phyloP scores from a whole-genome alignment of 2,888 invertebrate genomes.

The Acanthoscelides obtectus region DNA sequence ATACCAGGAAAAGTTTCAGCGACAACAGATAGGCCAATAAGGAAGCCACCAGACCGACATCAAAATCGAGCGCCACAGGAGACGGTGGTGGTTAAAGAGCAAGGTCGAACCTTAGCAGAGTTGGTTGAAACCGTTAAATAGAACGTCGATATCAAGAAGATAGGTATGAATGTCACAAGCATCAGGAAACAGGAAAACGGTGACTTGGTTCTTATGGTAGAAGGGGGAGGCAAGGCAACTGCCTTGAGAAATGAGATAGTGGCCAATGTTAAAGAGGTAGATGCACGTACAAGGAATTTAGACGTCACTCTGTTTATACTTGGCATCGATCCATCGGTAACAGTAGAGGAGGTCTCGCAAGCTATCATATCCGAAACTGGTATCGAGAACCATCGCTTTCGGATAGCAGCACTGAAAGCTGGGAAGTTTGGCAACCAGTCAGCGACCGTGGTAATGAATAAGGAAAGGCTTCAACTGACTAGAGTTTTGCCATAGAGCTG shows the following conservation, averaged over 20 bases:
- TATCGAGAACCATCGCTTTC: not conserved
- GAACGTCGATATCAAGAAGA: not conserved
- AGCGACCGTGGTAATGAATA: conserved; percentile 5
- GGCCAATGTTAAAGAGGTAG: not conserved
- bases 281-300: not conserved
- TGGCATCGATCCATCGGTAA: not conserved
- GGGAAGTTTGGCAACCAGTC: not conserved
- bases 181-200: too few species aligned
- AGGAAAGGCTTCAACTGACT: conserved; percentile 10
- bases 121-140: not conserved
- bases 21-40: not conserved
- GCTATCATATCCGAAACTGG: not conserved
- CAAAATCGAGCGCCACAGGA: not conserved
- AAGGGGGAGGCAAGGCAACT: not conserved
- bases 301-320: not conserved
- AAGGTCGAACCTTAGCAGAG: not conserved
- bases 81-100: not conserved
- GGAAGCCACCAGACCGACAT: not conserved
- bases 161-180: too few species aligned
- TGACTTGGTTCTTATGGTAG: not conserved
- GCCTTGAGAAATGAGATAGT: not conserved
- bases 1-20: not conserved
- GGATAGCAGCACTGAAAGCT: not conserved
- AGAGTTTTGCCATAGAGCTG: conserved; percentile 7
- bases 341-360: not conserved